Evolutionary conservation across 2,888 invertebrate genomes (phyloP).

Genomic region (Nysson spinosus): DNA sequence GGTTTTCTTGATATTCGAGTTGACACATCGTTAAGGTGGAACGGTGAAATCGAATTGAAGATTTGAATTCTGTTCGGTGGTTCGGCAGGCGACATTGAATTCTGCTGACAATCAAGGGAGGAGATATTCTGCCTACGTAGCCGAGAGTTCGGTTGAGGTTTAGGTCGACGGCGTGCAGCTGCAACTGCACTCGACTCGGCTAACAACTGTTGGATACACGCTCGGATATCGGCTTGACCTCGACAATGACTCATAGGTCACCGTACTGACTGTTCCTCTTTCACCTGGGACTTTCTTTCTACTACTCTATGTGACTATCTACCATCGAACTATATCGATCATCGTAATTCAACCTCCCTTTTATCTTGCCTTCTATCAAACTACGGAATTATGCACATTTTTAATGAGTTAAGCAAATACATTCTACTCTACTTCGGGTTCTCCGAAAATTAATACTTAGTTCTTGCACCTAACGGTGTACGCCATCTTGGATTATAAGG

Average conservation of each 20-base stretch:
- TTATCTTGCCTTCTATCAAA: too few relatives aligned
- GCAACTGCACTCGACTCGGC: conserved; percentile 18
- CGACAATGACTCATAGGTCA: conserved; percentile 58
- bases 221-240: conserved; percentile 54
- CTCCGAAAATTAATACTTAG: too few relatives aligned
- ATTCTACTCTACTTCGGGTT: too few relatives aligned
- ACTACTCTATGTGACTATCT: not conserved
- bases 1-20: too few relatives aligned
- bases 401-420: too few relatives aligned
- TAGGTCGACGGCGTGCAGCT: conserved; percentile 14
- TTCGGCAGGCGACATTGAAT: too few relatives aligned
- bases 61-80: too few relatives aligned
- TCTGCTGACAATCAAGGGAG: conserved; percentile 18
- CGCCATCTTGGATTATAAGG: too few relatives aligned
- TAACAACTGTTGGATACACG: conserved; percentile 24
- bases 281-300: conserved; percentile 37
- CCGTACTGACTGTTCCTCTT: conserved; percentile 42
- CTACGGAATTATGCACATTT: too few relatives aligned
- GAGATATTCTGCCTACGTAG: conserved; percentile 15
- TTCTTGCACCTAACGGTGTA: too few relatives aligned
- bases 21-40: too few relatives aligned
- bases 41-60: too few relatives aligned
- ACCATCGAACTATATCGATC: conserved; percentile 14
- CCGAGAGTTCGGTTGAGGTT: not conserved
- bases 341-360: not conserved